Base-by-base conservation (phyloP, 64 coral and sea anemone genomes). In the Porites lutea region DNA sequence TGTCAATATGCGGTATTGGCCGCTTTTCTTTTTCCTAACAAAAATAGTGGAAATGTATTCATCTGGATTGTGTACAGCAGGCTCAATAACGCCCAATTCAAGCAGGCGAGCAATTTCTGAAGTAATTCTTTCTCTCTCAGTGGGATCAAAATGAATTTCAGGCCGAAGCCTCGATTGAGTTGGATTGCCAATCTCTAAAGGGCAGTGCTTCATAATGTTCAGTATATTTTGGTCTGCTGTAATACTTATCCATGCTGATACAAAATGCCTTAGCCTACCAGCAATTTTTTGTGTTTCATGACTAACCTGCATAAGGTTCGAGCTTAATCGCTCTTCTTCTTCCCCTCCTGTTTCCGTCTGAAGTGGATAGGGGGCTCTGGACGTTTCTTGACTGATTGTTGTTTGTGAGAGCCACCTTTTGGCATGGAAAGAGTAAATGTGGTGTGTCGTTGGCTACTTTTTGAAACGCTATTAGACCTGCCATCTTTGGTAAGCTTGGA, bases 181-280 rank as follows among this genome's bases (percentile, higher is more conserved):
- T 78, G 88, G 0, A 65, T 57, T 79, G 46, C 76, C 64, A 89
- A 89, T 62, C 49, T 89, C 88, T 16, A 89, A 64, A 66, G 72
- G 86, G 72, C 44, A 88, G 70, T 88, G 71, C 71, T 88, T 16
- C 70, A 77, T 50, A 59, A 88, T 46, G 71, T 88, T 68, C 86
- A 88, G 73, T 64, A 89, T 89, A 79, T 78, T 89, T 47, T 50
- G 54, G 88, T 89, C 46, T 89, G 88, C 16, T 78, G 88, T 89
- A 57, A 89, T 51, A 74, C 64, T 52, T 13, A 66, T 23, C 88
- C 88, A 89, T 20, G 47, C 87, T 77, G 87, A 8, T 78, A 89
- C 20, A 89, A 89, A 89, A 60, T 89, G 87, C 75, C 63, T 89
- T 79, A 89, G 88, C 75, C 88, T 89, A 79, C 88, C 88, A 89